Base-by-base conservation (phyloP, 1,140 invertebrate genomes). In the Schlechtendalia chinensis region DNA sequence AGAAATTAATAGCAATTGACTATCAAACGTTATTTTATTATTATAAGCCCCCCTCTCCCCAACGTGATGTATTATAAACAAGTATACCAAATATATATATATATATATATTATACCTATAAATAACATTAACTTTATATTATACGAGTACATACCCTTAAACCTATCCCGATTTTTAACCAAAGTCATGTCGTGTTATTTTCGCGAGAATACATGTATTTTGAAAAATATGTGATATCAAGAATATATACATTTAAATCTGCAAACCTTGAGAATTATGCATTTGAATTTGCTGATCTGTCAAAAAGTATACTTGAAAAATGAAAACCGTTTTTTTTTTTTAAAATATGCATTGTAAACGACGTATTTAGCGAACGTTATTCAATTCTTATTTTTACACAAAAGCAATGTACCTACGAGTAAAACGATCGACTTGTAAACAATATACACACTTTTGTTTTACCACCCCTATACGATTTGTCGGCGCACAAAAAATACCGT, bases 1-100 rank as follows among this genome's bases (percentile, higher is more conserved):
- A 77, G 24, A 79, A 79, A 79, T 79, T 79, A 79, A 63, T 79
- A 54, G 58, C 58, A 27, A 59, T 59, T 45, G 74, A 22, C 56
- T 65, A 69, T 24, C 22, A 50, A 29, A 53, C 47, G 50, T 71
- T 69, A 53, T 39, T 39, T 39, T 39, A 39, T 39, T 39, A 39
- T 39, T 39, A 39, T 8, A 39, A 4, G 8, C 32, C 3, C 54
- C 53, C 50, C 69, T n/a, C n/a, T n/a, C 69, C 50, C 47, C 11
- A 47, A 29, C 10, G 69, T 24, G 24, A 72, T 29, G 19, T 14
- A 54, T n/a, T 39, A 29, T 54, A 69, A 8, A 61, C 27, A 61
- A 17, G 19, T 63, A 29, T 32, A 11, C 8, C 5, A n/a, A n/a
- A n/a, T n/a, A n/a, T 4, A 8, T 50, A n/a, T 12, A 65, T 10